Evolutionary conservation across 2,888 invertebrate genomes (phyloP), one percentile per base, ranked within the genome.

Genomic region (Parapristionchus giblindavisi): DNA sequence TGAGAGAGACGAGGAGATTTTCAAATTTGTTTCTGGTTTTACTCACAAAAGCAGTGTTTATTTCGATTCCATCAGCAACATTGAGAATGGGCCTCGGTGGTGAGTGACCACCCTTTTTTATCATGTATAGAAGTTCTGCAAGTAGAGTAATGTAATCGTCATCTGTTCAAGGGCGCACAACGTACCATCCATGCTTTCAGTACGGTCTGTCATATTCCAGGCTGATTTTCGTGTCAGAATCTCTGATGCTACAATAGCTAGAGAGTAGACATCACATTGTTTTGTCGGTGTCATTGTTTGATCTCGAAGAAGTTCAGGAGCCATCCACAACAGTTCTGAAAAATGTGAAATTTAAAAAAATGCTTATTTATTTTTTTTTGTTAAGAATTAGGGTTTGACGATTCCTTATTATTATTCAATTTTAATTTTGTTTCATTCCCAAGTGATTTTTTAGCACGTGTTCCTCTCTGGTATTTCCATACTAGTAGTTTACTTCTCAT

Each of bases 111-210:
- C 73, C 73, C n/a, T 60, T 60, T 32, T 61, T 73, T 34, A 73
- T 61, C 48, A 73, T 43, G 61, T 73, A 73, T 21, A 73, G 14
- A 1, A 73, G 73, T 29, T 73, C 73, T 73, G 17, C 8, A 61
- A 43, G n/a, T n/a, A n/a, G n/a, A n/a, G n/a, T n/a, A n/a, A n/a
- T n/a, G n/a, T n/a, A n/a, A n/a, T n/a, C n/a, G n/a, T n/a, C n/a
- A n/a, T n/a, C n/a, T n/a, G n/a, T n/a, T n/a, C n/a, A n/a, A n/a
- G n/a, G n/a, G n/a, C n/a, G n/a, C n/a, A n/a, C 17, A n/a, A 27
- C 73, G 8, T 1, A 73, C 73, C 73, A 61, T 73, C 73, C 29
- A 73, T 14, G 34, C 48, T 61, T 32, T 58, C 73, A 5, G 6
- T 43, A 36, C 61, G 5, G n/a, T 40, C 51, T 21, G 29, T 11